A percentile compares a stretch with the other conserved stretches of the same genome.
Conservation (phyloP, 2,113 vertebrate genomes). For the Leucopsar rothschildi region DNA sequence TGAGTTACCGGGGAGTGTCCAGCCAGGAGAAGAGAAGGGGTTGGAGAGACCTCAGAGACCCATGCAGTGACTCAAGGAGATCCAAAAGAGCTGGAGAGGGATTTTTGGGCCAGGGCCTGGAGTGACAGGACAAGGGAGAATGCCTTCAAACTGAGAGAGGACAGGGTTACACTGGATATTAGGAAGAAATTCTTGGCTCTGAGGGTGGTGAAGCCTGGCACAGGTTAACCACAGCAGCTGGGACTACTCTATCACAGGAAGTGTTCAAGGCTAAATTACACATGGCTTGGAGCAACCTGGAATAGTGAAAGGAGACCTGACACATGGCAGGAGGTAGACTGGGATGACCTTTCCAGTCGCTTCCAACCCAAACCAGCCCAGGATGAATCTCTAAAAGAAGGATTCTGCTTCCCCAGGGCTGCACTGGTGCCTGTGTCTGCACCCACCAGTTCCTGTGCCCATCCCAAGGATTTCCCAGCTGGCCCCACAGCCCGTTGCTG, state of each 20-base stretch:
- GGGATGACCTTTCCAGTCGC: no score
- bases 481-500: no score
- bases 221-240: fast-evolving
- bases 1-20: fast-evolving
- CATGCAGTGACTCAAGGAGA: neutral
- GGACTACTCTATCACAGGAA: neutral
- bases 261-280: fast-evolving
- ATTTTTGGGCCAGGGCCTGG: neutral
- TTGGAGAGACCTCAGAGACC: fast-evolving
- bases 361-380: no score
- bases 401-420: no score
- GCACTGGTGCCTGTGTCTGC: no score
- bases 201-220: fast-evolving
- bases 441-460: no score
- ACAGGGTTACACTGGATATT: neutral
- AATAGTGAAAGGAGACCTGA: neutral
- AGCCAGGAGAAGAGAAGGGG: neutral
- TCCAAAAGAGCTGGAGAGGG: fast-evolving
- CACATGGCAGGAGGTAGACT: no score
- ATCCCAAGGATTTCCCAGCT: no score
- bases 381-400: no score
- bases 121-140: neutral
- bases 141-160: neutral
- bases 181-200: neutral
- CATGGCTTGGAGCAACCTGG: fast-evolving